Percentiles rank a stretch among this genome's conserved stretches.
Evolutionary conservation across 2,113 vertebrate genomes (phyloP).

Genomic region (Dicerorhinus sumatrensis): DNA sequence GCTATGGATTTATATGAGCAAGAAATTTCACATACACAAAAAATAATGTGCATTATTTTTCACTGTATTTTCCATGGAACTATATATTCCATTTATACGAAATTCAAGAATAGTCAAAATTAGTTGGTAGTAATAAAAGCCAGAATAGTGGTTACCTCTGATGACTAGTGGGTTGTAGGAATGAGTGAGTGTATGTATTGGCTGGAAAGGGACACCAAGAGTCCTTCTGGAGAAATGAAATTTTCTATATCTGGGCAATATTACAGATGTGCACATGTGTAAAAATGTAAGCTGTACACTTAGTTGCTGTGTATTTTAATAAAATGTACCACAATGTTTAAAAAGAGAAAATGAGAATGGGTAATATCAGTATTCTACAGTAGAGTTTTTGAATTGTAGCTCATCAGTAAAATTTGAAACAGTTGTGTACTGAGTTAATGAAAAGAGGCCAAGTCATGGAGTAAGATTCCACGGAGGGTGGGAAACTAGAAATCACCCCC

Average conservation of each 20-base stretch:
- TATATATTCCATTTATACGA: neutral
- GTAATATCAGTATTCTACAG: neutral
- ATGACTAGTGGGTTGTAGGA: fast-evolving
- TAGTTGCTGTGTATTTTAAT: neutral
- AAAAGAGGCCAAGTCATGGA: neutral
- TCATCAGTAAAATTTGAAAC: neutral
- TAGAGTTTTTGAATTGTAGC: neutral
- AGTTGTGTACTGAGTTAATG: neutral
- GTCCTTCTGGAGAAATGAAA: neutral
- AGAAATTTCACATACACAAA: neutral
- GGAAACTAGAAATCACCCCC: neutral
- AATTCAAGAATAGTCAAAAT: neutral
- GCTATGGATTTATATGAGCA: neutral
- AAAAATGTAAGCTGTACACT: neutral
- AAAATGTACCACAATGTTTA: neutral
- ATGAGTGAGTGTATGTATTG: fast-evolving
- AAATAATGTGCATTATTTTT: too few species aligned
- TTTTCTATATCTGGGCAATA: neutral
- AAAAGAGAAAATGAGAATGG: neutral
- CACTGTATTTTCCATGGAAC: too few species aligned
- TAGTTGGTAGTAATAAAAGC: neutral
- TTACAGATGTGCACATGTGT: neutral
- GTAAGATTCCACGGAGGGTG: neutral
- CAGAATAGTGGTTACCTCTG: neutral
- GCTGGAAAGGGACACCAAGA: neutral